These are phyloP conservation scores for Mormyrus iriodes DNA, from an alignment of 2,113 vertebrate species.

Conservation along the genomic window DNA sequence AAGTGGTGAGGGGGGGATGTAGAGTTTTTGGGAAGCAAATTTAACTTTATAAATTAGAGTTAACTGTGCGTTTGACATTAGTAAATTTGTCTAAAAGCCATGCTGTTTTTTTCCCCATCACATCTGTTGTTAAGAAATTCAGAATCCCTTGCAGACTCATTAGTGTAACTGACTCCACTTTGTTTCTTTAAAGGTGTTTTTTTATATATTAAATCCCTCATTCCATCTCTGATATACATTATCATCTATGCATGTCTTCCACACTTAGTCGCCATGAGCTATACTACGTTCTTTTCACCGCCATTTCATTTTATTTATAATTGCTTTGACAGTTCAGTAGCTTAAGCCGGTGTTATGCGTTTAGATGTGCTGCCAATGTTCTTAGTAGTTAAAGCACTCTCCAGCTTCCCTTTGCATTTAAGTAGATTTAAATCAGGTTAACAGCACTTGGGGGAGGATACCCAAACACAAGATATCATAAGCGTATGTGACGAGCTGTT, in stretches of 20 bases:
- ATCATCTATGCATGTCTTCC: background rate
- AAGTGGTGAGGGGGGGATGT: background rate
- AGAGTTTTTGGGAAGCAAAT: background rate
- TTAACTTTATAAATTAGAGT: constrained; percentile 4
- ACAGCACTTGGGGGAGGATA: constrained; percentile 17
- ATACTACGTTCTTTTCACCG: background rate
- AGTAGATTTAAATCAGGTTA: constrained; percentile 43
- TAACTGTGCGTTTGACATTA: background rate
- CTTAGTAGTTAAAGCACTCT: constrained; percentile 27
- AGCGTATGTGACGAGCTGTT: constrained; percentile 22
- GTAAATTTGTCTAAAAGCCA: background rate
- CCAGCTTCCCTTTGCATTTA: constrained; percentile 31
- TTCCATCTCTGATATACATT: background rate
- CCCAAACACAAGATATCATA: constrained; percentile 29
- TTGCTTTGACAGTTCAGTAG: constrained; percentile 34
- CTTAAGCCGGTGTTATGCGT: constrained; percentile 36
- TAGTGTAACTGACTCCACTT: background rate
- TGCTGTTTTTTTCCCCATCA: background rate
- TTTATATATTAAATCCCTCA: background rate
- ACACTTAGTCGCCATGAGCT: background rate
- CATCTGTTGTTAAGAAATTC: background rate
- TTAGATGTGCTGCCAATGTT: constrained; percentile 19
- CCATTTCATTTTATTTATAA: background rate
- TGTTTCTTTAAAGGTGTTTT: background rate
- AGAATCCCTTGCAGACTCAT: background rate